Conservation (phyloP, 2,113 vertebrate genomes). For the Psilopsiagon aymara region DNA sequence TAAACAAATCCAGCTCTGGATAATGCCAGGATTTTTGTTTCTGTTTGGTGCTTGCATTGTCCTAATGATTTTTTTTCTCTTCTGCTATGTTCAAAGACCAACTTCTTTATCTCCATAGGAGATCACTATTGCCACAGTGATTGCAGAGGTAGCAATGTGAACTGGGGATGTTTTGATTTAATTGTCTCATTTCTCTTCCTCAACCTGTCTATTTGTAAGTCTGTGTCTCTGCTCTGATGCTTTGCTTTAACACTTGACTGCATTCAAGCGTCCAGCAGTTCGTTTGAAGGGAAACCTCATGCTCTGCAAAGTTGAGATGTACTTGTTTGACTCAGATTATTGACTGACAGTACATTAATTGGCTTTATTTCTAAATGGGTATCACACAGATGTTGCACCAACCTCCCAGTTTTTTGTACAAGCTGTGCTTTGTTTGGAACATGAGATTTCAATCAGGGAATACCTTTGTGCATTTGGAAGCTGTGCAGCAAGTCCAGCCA, state of each 20-base stretch:
- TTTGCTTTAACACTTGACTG: background rate
- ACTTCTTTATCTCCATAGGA: fast-evolving
- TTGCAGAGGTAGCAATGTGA: background rate
- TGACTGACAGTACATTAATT: fast-evolving
- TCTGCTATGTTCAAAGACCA: background rate
- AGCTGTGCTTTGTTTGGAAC: background rate
- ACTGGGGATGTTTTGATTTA: background rate
- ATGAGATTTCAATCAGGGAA: background rate
- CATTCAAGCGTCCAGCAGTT: background rate
- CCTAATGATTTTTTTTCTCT: background rate
- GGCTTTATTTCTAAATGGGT: background rate
- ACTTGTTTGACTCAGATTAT: background rate
- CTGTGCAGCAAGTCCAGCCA: fast-evolving
- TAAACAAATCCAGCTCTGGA: background rate
- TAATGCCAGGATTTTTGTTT: background rate
- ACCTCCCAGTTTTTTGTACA: background rate
- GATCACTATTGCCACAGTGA: no score
- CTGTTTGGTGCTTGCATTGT: background rate
- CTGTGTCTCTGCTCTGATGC: background rate
- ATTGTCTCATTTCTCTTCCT: background rate
- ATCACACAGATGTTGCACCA: background rate
- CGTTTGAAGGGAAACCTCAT: background rate
- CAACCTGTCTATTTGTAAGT: background rate
- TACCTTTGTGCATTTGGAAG: fast-evolving
- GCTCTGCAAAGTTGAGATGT: background rate